Evolutionary conservation across 2,888 invertebrate species (phyloP).

Genomic region (Drosophila villosipedis): DNA sequence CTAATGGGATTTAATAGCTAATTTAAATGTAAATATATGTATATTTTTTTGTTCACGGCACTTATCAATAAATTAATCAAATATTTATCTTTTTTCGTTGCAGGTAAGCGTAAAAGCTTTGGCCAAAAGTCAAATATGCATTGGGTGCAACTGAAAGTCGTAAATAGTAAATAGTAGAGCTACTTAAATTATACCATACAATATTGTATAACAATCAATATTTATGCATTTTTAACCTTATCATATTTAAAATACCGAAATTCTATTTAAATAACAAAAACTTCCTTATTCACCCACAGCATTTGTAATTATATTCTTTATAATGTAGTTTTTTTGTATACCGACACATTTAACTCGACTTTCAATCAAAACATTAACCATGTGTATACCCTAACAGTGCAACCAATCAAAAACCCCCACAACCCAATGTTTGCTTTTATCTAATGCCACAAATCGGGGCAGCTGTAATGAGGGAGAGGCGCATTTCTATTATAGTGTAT

Average conservation of each 20-base stretch:
- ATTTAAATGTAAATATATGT: constrained; percentile 4
- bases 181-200: constrained; percentile 11
- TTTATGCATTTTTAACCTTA: constrained; percentile 38
- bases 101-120: constrained; percentile 62
- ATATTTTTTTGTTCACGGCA: constrained; percentile 1
- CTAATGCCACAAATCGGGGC: constrained; percentile 53
- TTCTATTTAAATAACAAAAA: constrained; percentile 25
- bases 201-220: constrained; percentile 18
- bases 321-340: constrained; percentile 38
- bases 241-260: constrained; percentile 30
- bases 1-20: constrained; percentile 12
- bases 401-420: constrained; percentile 12
- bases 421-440: constrained; percentile 40
- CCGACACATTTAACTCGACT: constrained; percentile 33
- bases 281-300: constrained; percentile 44
- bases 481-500: constrained; percentile 45
- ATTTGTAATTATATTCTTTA: constrained; percentile 43
- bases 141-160: constrained; percentile 13
- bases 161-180: constrained; percentile 30
- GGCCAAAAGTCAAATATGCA: constrained; percentile 1
- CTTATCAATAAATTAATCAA: constrained; percentile 26
- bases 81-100: constrained; percentile 32
- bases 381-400: constrained; percentile 37
- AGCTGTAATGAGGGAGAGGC: constrained; percentile 15
- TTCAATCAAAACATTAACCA: constrained; percentile 37